Evolutionary conservation across 2,888 invertebrate genomes (phyloP).

Genomic region (Oligia fasciuncula): DNA sequence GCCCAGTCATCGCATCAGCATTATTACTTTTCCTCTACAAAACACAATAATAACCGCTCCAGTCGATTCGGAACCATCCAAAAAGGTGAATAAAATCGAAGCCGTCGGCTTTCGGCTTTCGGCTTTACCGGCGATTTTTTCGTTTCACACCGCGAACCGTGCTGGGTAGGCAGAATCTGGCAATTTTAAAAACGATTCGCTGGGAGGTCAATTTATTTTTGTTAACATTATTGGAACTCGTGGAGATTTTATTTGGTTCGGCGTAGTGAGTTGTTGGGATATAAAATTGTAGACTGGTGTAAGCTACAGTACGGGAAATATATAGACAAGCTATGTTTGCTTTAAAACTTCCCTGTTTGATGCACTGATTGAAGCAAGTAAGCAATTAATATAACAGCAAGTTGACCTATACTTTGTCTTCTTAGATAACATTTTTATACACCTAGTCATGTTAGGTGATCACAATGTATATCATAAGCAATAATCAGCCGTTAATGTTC

Average conservation of each 20-base stretch:
- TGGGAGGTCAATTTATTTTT: constrained; percentile 72
- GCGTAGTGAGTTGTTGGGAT: constrained; percentile 48
- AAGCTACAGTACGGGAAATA: neutral
- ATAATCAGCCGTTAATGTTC: too few species aligned
- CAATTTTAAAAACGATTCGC: constrained; percentile 75
- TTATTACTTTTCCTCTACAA: constrained; percentile 68
- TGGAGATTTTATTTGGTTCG: constrained; percentile 62
- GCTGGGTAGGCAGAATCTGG: constrained; percentile 73
- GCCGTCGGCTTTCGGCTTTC: constrained; percentile 64
- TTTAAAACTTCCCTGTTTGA: neutral
- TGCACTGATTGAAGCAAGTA: neutral
- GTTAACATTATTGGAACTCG: constrained; percentile 65
- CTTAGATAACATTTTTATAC: neutral
- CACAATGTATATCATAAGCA: too few species aligned
- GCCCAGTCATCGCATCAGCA: constrained; percentile 57
- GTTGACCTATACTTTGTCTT: neutral
- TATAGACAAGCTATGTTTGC: neutral
- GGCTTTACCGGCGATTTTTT: constrained; percentile 73
- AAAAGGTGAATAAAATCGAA: constrained; percentile 68
- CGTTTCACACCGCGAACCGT: constrained; percentile 66
- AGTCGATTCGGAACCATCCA: constrained; percentile 60
- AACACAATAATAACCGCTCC: constrained; percentile 66
- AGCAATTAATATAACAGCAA: neutral
- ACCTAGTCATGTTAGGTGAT: too few species aligned
- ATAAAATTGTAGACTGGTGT: constrained; percentile 15